Percentiles rank a stretch among this genome's conserved stretches.
Conservation (phyloP, 30 jellyfish, hydroid and myxozoan species). For the Sanderia malayensis region DNA sequence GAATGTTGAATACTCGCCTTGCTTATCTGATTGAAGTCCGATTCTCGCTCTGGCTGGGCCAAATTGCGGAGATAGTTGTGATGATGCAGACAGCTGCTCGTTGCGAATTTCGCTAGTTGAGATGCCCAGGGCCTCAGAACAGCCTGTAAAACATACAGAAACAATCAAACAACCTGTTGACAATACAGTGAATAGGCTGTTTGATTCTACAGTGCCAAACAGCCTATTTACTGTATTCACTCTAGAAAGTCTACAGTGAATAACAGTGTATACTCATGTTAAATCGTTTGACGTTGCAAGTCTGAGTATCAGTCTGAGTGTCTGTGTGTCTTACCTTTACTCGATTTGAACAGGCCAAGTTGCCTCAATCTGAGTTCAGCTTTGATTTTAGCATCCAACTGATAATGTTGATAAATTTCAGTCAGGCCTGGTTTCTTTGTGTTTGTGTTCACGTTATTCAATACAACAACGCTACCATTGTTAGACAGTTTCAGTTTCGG, state of each 20-base stretch:
- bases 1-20: no score
- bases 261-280: no score
- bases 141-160: conserved; percentile 43
- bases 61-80: conserved; percentile 46
- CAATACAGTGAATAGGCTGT: no score
- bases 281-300: no score
- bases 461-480: conserved; percentile 44
- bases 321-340: conserved; percentile 49
- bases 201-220: no score
- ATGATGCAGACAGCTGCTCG: conserved; percentile 70
- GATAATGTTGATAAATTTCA: conserved; percentile 21
- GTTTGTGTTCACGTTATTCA: conserved; percentile 6
- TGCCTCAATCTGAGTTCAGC: conserved; percentile 19
- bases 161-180: no score
- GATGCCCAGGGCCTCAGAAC: conserved; percentile 57
- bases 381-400: conserved; percentile 11
- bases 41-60: conserved; percentile 72
- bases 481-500: conserved; percentile 40
- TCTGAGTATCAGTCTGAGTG: no score
- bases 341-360: conserved; percentile 11
- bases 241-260: no score
- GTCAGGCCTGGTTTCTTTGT: conserved; percentile 21
- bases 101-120: conserved; percentile 58
- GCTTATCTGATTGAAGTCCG: conserved; percentile 31
- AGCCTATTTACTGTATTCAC: no score